Evolutionary conservation across 2,888 invertebrate species (phyloP), one percentile per base, ranked within the genome.

Genomic region (Meandrusa payeni): DNA sequence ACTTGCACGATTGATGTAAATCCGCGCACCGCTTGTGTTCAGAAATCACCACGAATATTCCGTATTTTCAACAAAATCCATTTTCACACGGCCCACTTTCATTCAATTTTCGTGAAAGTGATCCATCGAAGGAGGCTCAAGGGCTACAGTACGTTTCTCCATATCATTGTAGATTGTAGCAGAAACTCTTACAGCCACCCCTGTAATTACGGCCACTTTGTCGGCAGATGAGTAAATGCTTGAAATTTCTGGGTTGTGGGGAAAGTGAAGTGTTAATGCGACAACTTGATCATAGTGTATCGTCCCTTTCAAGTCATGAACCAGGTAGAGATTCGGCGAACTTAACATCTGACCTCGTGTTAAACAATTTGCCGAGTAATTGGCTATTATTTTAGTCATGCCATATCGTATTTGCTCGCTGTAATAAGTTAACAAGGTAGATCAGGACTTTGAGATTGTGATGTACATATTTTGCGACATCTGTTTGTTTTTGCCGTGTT

Each of bases 231-330:
- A 82, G 83, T 85, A 82, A 80, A 82, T 76, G 79, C 74, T 63
- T 79, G 75, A 76, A 79, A 80, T 81, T n/a, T 86, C 82, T 81
- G 72, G 77, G 77, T 72, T 80, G 69, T 59, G 64, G 77, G 72
- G 85, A 85, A 86, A 86, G 86, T 85, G 76, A 81, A 78, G 79
- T 80, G 79, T 75, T 81, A 83, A 81, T 80, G 67, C 70, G 80
- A 83, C 83, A 76, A 69, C 69, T 73, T 81, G 82, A 83, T 82
- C 72, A 81, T 74, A 79, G 77, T 71, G 67, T 69, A 73, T 64
- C 57, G 59, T 61, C 61, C 61, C 58, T 61, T 65, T 67, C 64
- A 60, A 62, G 64, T 55, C 58, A 61, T 58, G 62, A 76, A 69
- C 69, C 69, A 62, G 71, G 73, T 78, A 75, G 67, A 54, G 53